Evolutionary conservation across 2,113 vertebrate genomes (phyloP).

Genomic region (Sciurus niger): DNA sequence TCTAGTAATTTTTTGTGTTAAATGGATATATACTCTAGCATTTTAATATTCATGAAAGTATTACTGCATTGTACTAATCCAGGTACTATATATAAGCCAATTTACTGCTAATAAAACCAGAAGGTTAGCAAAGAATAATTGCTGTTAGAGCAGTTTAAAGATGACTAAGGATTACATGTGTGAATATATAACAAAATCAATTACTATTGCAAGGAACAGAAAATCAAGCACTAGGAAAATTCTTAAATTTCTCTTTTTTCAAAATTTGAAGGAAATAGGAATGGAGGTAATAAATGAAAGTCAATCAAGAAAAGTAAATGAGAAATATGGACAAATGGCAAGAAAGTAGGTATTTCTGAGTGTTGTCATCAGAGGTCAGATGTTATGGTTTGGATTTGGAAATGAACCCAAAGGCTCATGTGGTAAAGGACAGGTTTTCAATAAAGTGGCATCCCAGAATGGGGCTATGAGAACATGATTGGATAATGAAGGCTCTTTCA

Average conservation of each 20-base stretch:
- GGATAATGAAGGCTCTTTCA: no score
- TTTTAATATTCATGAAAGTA: conserved; percentile 19
- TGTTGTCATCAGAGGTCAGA: background rate
- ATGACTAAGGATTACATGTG: background rate
- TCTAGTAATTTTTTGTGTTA: background rate
- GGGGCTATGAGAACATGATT: no score
- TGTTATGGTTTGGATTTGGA: no score
- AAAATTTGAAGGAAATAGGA: conserved; percentile 48
- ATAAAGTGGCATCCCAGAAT: no score
- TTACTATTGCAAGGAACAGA: background rate
- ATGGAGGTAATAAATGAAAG: background rate
- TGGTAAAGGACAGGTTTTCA: no score
- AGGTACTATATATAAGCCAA: background rate
- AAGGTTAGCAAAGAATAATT: conserved; percentile 33
- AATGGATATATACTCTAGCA: background rate
- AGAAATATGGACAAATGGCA: background rate
- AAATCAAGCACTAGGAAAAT: background rate
- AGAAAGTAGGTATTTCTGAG: background rate
- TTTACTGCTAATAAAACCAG: conserved; percentile 1
- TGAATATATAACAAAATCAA: background rate
- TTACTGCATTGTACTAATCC: background rate
- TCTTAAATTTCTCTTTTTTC: background rate
- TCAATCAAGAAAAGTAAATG: background rate
- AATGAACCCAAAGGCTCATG: no score
- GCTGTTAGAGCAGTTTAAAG: background rate